Conservation (phyloP, 2,113 vertebrate genomes). For the Pterophyllum scalare region DNA sequence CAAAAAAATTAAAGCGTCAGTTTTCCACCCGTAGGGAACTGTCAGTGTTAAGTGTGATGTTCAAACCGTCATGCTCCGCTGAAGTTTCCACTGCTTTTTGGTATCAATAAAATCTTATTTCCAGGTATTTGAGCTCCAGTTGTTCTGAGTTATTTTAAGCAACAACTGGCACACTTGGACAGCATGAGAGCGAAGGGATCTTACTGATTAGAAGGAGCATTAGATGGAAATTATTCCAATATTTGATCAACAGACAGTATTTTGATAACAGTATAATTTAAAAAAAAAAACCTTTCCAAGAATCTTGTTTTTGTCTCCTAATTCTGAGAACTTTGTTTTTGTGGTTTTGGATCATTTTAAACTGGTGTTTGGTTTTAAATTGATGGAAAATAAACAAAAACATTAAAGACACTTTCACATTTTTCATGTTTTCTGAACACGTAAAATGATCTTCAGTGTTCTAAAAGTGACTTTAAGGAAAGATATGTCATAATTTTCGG, state of each 20-base stretch:
- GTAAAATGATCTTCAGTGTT: fast-evolving
- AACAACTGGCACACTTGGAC: neutral
- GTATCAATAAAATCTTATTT: conserved; percentile 10
- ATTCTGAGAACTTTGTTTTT: fast-evolving
- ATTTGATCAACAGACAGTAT: neutral
- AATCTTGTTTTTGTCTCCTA: neutral
- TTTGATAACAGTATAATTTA: conserved; percentile 1
- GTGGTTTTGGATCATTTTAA: neutral
- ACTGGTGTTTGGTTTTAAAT: neutral
- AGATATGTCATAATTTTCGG: neutral
- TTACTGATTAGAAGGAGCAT: neutral
- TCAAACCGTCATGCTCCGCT: neutral
- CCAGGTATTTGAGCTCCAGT: neutral
- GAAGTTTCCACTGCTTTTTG: neutral
- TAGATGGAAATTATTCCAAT: too few species aligned
- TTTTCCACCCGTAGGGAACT: conserved; percentile 20
- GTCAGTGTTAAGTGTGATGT: neutral
- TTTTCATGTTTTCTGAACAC: neutral
- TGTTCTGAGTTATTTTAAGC: neutral
- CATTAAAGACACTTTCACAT: neutral
- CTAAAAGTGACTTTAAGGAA: neutral
- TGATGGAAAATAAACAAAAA: neutral
- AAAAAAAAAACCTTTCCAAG: neutral
- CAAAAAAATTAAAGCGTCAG: neutral
- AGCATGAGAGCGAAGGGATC: neutral